Base-by-base conservation (phyloP, 1,140 invertebrate species). In the Parasteatoda tepidariorum region DNA sequence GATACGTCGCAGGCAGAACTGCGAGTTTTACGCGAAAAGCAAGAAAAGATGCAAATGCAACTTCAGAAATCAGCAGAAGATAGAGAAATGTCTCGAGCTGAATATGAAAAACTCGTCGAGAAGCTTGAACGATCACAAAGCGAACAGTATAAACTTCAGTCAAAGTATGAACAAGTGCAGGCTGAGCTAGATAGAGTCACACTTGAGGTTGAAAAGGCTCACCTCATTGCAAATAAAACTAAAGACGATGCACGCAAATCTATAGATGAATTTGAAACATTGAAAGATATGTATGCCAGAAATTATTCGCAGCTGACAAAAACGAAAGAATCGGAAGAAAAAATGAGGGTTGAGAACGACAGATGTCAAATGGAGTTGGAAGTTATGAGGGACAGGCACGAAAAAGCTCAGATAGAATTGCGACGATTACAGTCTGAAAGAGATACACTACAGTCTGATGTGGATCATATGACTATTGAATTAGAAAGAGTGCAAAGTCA, bases 51-150 rank as follows among this genome's bases (percentile, higher is more conserved):
- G 41, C 92, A 96, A 48, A 93, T 94, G 84, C 91, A 93, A 33
- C 91, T 93, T 68, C 93, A 93, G 87, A 96, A 96, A 89, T 92
- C 94, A 0, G 91, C 95, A 75, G 96, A 98, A 86, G 96, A 98
- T 86, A 94, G 95, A 87, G 96, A 97, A 86, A 93, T 91, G 66
- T 92, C 94, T 54, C 94, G 94, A 90, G 95, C 95, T 89, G 96
- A 98, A 89, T 94, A 96, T 87, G 95, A 97, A 87, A 95, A 96
- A 89, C 93, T 96, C 89, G 90, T 96, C 86, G 96, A 97, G 89
- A 97, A 97, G 91, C 95, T 96, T 89, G 96, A 97, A 89, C 94
- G 95, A 38, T 57, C 93, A 2, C 95, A 97, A 88, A 95, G 93
- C 86, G 95, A 97, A 88, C 92, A 95, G 38, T 96, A 95, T 88